A percentile compares a stretch with the other conserved stretches of the same genome.
phyloP scores from a whole-genome alignment of 2,113 vertebrate genomes.

The Macheiramphus alcinus region DNA sequence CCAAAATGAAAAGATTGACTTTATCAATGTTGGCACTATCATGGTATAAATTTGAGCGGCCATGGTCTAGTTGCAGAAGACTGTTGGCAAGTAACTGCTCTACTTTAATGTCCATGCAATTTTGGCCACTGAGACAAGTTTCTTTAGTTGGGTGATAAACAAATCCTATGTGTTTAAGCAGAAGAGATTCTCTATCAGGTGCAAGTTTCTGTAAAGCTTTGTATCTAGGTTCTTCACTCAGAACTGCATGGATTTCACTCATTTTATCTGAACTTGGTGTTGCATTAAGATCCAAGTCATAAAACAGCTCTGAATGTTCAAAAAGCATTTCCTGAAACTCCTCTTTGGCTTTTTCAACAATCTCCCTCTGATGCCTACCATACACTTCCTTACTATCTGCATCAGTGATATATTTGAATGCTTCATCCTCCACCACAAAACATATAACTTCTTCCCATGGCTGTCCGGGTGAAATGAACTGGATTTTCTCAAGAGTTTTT shows the following conservation, averaged over 20 bases:
- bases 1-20: slow-evolving; percentile 95
- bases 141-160: slow-evolving; percentile 99
- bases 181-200: slow-evolving; percentile 94
- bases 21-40: slow-evolving; percentile 94
- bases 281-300: slow-evolving; percentile 97
- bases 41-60: slow-evolving; percentile 89
- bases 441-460: slow-evolving; percentile 98
- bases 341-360: slow-evolving; percentile 99
- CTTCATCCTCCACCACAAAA: slow-evolving; percentile 96
- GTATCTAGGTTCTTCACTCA: slow-evolving; percentile 97
- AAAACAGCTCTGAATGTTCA: slow-evolving; percentile 97
- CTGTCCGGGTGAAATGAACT: slow-evolving; percentile 94
- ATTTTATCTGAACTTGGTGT: slow-evolving; percentile 97
- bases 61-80: slow-evolving; percentile 89
- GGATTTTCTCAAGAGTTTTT: slow-evolving; percentile 94
- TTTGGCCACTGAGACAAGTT: slow-evolving; percentile 95
- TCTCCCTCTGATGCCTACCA: slow-evolving; percentile 93
- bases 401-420: slow-evolving; percentile 96
- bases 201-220: slow-evolving; percentile 97
- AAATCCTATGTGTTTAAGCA: slow-evolving; percentile 99
- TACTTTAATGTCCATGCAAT: slow-evolving; percentile 94
- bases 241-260: slow-evolving; percentile 94
- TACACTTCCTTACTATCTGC: slow-evolving; percentile 94
- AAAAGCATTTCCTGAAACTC: slow-evolving; percentile 99
- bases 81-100: slow-evolving; percentile 93